A percentile compares a stretch with the other conserved stretches of the same genome.
Conservation (phyloP, 2,113 vertebrate species). For the Ptilonorhynchus violaceus region DNA sequence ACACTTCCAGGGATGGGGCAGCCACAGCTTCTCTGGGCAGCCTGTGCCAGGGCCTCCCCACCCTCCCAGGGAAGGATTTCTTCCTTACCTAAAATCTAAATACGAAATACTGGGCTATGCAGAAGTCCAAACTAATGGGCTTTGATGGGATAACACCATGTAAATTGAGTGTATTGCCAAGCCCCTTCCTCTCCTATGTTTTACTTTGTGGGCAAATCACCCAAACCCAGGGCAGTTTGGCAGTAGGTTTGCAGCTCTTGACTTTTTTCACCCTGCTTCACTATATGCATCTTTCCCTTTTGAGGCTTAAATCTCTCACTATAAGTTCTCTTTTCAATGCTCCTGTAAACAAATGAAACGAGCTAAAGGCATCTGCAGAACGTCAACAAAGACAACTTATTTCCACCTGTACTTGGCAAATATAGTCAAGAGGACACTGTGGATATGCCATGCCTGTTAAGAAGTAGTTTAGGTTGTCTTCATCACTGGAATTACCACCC, state of each 20-base stretch:
- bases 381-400: not conserved
- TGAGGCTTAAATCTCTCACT: not conserved
- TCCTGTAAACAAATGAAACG: not conserved
- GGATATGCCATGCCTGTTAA: not conserved
- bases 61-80: not conserved
- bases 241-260: not conserved
- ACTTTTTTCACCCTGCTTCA: not conserved
- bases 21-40: not conserved
- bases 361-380: not conserved
- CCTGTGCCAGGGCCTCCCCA: not conserved
- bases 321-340: not conserved
- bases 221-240: not conserved
- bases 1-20: not conserved
- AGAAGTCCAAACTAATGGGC: too few species aligned
- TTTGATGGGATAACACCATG: accelerated
- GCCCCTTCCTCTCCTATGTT: not conserved
- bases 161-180: not conserved
- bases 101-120: accelerated
- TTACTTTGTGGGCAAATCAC: not conserved
- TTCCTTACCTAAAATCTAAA: not conserved
- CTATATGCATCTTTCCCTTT: not conserved
- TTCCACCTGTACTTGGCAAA: not conserved
- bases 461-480: not conserved
- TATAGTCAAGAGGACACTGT: not conserved
- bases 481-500: not conserved